A percentile compares a stretch with the other conserved stretches of the same genome.
Evolutionary conservation across 2,888 invertebrate genomes (phyloP).

Genomic region (Sinotaia quadrata): DNA sequence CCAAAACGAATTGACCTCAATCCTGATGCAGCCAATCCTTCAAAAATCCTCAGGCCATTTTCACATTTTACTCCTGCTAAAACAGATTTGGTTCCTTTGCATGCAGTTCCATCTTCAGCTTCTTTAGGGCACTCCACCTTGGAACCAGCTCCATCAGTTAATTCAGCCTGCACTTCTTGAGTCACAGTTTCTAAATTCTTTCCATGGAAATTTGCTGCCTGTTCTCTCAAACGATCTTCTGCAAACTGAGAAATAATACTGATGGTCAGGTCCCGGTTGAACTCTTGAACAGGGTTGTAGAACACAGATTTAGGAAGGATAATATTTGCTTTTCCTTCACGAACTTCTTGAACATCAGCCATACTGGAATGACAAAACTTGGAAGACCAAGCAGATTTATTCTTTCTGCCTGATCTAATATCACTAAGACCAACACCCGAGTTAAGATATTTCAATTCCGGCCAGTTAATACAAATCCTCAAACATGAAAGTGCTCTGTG

Average conservation of each 20-base stretch:
- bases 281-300: constrained; percentile 95
- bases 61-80: constrained; percentile 54
- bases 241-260: constrained; percentile 65
- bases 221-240: constrained; percentile 19
- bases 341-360: constrained; percentile 26
- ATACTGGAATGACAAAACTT: too few relatives aligned
- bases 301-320: constrained; percentile 78
- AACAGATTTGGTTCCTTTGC: too few relatives aligned
- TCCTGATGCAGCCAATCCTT: constrained; percentile 96
- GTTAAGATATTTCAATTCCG: too few relatives aligned
- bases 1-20: constrained; percentile 96
- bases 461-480: too few relatives aligned
- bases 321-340: constrained; percentile 33
- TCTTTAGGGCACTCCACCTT: not conserved
- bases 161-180: not conserved
- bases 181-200: not conserved
- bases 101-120: too few relatives aligned
- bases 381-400: not conserved
- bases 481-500: too few relatives aligned
- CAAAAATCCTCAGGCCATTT: constrained; percentile 79
- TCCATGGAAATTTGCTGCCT: too few relatives aligned
- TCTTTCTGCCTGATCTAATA: too few relatives aligned
- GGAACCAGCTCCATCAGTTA: not conserved
- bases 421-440: too few relatives aligned
- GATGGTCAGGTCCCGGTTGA: constrained; percentile 90